A percentile compares a stretch with the other conserved stretches of the same genome.
Evolutionary conservation across 92 coral and sea anemone species (phyloP).

Genomic region (Palythoa grandiflora): DNA sequence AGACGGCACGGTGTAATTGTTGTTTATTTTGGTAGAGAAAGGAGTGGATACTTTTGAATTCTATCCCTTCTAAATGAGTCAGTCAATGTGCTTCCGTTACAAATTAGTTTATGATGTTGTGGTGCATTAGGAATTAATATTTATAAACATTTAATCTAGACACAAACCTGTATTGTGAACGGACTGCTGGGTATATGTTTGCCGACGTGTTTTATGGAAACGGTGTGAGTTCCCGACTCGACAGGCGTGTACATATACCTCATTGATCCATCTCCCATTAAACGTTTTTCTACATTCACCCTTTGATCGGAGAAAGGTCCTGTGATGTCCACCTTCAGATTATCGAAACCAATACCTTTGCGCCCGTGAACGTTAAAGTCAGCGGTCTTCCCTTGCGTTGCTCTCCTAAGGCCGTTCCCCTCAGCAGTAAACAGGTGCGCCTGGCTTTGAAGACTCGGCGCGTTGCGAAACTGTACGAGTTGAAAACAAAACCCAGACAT

Average conservation of each 20-base stretch:
- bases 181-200: conserved; percentile 91
- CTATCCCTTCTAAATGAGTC: background rate
- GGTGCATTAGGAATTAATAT: background rate
- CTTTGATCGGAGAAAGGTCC: conserved; percentile 70
- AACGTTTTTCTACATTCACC: conserved; percentile 72
- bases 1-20: too few species aligned
- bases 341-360: conserved; percentile 83
- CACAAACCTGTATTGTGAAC: conserved; percentile 67
- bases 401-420: conserved; percentile 88
- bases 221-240: conserved; percentile 76
- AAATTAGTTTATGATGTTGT: too few species aligned
- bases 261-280: conserved; percentile 64
- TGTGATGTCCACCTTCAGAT: conserved; percentile 68
- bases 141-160: background rate
- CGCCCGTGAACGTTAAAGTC: conserved; percentile 89
- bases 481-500: background rate
- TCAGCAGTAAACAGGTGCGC: conserved; percentile 86
- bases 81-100: background rate
- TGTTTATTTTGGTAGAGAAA: too few species aligned
- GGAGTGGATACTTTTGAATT: too few species aligned
- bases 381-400: conserved; percentile 76
- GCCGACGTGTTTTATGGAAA: conserved; percentile 82
- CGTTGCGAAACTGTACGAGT: conserved; percentile 65
- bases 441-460: conserved; percentile 77
- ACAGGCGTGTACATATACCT: conserved; percentile 80